These are phyloP conservation scores for Eledone cirrhosa DNA, from an alignment of 2,888 invertebrate species.

Conservation along the genomic window DNA sequence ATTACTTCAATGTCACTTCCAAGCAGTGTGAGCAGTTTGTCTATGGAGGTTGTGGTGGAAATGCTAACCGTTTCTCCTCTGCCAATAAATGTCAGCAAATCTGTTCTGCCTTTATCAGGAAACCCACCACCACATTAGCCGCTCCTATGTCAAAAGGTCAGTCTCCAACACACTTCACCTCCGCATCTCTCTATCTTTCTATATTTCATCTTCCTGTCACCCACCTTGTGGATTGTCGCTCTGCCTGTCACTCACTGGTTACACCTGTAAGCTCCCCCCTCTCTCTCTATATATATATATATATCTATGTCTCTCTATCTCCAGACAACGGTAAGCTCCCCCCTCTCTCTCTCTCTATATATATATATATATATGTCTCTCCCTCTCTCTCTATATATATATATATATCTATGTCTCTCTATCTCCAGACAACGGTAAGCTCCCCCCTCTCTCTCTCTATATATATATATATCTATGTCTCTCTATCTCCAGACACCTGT, in stretches of 20 bases:
- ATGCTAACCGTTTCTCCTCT: constrained; percentile 73
- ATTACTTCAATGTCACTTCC: constrained; percentile 74
- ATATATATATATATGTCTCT: not conserved
- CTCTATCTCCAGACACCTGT: not conserved
- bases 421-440: too few relatives aligned
- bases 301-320: not conserved
- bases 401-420: too few relatives aligned
- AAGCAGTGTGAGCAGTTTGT: constrained; percentile 80
- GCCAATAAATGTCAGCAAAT: constrained; percentile 80
- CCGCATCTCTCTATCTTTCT: too few relatives aligned
- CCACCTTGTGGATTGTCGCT: too few relatives aligned
- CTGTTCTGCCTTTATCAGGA: constrained; percentile 34
- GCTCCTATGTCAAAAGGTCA: too few relatives aligned
- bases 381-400: not conserved
- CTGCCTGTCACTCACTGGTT: too few relatives aligned
- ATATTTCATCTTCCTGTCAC: too few relatives aligned
- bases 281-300: constrained; percentile 18
- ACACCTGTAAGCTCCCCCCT: too few relatives aligned
- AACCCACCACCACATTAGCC: not conserved
- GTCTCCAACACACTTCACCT: too few relatives aligned
- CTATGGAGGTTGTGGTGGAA: constrained; percentile 86
- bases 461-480: not conserved
- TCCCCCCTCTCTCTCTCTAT: not conserved
- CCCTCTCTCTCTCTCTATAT: not conserved
- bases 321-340: not conserved